Conservation (phyloP, 2,797 vertebrate genomes). For the Pseudomugil tenellus region DNA sequence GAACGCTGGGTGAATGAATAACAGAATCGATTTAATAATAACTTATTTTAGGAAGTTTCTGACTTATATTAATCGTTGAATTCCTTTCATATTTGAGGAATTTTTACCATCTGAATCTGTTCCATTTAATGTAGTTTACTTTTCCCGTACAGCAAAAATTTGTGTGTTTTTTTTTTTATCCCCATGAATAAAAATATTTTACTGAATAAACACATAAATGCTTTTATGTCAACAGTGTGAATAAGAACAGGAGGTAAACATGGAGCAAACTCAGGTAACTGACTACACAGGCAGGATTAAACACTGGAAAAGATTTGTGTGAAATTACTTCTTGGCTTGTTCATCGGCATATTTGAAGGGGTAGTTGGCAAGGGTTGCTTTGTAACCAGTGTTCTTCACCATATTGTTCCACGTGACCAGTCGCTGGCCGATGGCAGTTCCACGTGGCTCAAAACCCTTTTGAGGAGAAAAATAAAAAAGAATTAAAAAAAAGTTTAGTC, state of each 20-base stretch:
- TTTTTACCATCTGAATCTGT: too few relatives aligned
- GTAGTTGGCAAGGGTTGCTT: conserved; percentile 96
- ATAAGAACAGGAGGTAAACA: not conserved
- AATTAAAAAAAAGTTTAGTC: not conserved
- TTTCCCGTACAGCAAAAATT: not conserved
- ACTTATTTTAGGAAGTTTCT: too few relatives aligned
- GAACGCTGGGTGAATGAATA: too few relatives aligned
- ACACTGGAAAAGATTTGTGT: not conserved
- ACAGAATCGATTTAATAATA: too few relatives aligned
- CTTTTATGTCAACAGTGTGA: too few relatives aligned
- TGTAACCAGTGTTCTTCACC: conserved; percentile 98
- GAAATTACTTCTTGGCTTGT: conserved; percentile 92
- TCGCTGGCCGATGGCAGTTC: conserved; percentile 95
- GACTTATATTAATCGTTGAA: too few relatives aligned
- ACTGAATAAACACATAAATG: too few relatives aligned
- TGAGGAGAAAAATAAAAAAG: conserved; percentile 1
- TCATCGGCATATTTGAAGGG: conserved; percentile 99
- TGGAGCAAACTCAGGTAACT: not conserved
- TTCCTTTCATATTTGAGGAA: too few relatives aligned
- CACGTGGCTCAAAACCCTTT: conserved; percentile 98
- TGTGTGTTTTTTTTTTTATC: too few relatives aligned
- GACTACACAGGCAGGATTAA: not conserved
- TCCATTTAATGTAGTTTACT: not conserved
- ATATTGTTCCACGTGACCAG: conserved; percentile 99
- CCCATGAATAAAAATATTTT: too few relatives aligned